Base-by-base conservation (phyloP, 2,113 vertebrate genomes). In the Lethenteron camtschaticum region DNA sequence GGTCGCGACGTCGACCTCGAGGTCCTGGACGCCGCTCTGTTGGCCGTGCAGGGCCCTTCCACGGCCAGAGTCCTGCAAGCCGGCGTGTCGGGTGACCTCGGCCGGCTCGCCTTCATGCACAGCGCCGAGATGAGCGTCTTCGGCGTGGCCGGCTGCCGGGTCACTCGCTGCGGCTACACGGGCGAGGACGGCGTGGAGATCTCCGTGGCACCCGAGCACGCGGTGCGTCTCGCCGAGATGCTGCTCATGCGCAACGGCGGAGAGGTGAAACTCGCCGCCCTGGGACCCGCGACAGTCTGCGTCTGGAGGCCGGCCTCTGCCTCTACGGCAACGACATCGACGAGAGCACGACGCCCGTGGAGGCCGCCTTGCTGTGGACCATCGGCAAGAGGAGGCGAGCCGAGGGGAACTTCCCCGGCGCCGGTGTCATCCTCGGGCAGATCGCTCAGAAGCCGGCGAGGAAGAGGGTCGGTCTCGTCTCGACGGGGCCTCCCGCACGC, bases 131-230 rank as follows among this genome's bases (percentile, higher is more conserved):
- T 86, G 8, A 78, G 79, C 0, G 82, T 95, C 57, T 96, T 90
- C 1, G 83, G 89, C 0, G 77, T 96, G 68, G 77, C 81, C 0
- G 81, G 77, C 74, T 99, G 94, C 79, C 83, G 86, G 18, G 77
- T 99, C 71, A 99, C 88, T 0, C 87, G 92, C 73, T 99, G 94
- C 1, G 90, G 94, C 71, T 99, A 95, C 79, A 95, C 92, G 0
- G 90, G 94, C 71, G 94, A 96, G 76, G 92, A 96, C 1, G 92
- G 94, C 0, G 85, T 96, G 70, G 74, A 99, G 94, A 96, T 99
- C 74, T 96, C 92, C 0, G 85, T 91, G 68, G 86, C 86, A 0
- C 68, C 70, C 0, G 73, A 69, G 1, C 77, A 14, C 69, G 86
- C 83, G 0, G 83, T 89, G 73, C 81, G 81, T 71, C 75, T 99